A percentile compares a stretch with the other conserved stretches of the same genome.
These are phyloP conservation scores for Rhinogobio ventralis DNA, from an alignment of 2,797 vertebrate species.

Conservation along the genomic window DNA sequence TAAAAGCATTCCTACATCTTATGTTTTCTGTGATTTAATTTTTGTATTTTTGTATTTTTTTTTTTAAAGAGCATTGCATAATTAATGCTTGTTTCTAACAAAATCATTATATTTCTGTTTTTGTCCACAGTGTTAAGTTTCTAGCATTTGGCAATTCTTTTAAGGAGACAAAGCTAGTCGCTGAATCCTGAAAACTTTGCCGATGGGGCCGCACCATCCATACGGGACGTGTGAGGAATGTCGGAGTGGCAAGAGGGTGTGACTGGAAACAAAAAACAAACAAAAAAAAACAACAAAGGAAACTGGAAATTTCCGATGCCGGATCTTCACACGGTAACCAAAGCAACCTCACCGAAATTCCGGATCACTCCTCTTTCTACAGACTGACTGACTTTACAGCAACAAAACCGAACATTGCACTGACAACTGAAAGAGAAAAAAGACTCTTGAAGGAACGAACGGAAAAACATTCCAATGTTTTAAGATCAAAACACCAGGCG, in stretches of 20 bases:
- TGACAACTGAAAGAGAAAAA: constrained; percentile 71
- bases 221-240: constrained; percentile 72
- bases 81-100: constrained; percentile 45
- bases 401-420: constrained; percentile 77
- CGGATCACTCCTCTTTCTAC: constrained; percentile 73
- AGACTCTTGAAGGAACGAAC: constrained; percentile 66
- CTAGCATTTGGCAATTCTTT: constrained; percentile 81
- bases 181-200: constrained; percentile 79
- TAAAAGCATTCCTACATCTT: constrained; percentile 18
- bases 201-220: constrained; percentile 72
- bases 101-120: constrained; percentile 71
- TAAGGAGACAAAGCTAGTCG: constrained; percentile 74
- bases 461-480: constrained; percentile 61
- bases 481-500: constrained; percentile 46
- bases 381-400: constrained; percentile 64
- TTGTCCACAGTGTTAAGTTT: constrained; percentile 87
- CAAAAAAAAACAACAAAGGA: constrained; percentile 54
- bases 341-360: constrained; percentile 83
- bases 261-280: constrained; percentile 62
- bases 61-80: background rate
- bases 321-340: constrained; percentile 83
- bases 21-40: background rate
- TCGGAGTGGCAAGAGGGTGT: constrained; percentile 73
- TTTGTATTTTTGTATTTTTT: background rate
- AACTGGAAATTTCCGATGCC: constrained; percentile 62